Evolutionary conservation across 2,113 vertebrate species (phyloP).

Genomic region (Monarcha castaneiventris): DNA sequence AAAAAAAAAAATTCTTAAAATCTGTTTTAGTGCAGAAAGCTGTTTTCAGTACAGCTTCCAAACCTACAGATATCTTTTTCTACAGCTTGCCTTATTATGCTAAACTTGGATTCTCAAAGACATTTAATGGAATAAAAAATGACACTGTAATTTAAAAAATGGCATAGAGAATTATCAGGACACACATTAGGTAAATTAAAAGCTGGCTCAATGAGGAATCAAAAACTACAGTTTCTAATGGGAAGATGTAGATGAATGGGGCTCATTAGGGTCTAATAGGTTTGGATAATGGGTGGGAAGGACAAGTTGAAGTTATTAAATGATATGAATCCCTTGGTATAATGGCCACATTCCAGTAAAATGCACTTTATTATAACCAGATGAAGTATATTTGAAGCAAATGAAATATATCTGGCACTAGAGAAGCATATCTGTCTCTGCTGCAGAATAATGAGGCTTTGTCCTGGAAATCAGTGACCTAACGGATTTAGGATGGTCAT

Average conservation of each 20-base stretch:
- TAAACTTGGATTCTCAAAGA: not conserved
- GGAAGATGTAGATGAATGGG: slow-evolving; percentile 25
- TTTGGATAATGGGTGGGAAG: slow-evolving; percentile 25
- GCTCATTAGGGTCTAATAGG: slow-evolving; percentile 19
- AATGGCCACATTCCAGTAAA: slow-evolving; percentile 49
- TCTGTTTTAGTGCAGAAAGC: not conserved
- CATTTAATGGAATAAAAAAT: slow-evolving; percentile 10
- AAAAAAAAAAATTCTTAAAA: not conserved
- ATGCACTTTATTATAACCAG: slow-evolving; percentile 43
- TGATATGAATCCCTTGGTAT: slow-evolving; percentile 26
- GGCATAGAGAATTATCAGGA: not conserved
- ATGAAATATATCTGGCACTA: slow-evolving; percentile 38
- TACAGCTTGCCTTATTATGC: not conserved
- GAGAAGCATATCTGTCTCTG: slow-evolving; percentile 14
- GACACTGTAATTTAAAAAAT: not conserved
- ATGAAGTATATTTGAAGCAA: slow-evolving; percentile 41
- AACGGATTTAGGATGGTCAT: not conserved
- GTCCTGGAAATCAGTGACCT: slow-evolving; percentile 12
- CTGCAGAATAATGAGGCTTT: slow-evolving; percentile 17
- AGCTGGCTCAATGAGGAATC: not conserved
- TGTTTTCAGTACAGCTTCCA: not conserved
- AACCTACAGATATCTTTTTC: not conserved
- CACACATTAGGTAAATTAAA: slow-evolving; percentile 11
- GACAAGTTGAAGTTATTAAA: slow-evolving; percentile 44
- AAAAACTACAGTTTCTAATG: not conserved